Conservation (phyloP, 2,113 vertebrate genomes). For the Crotalus tigris region DNA sequence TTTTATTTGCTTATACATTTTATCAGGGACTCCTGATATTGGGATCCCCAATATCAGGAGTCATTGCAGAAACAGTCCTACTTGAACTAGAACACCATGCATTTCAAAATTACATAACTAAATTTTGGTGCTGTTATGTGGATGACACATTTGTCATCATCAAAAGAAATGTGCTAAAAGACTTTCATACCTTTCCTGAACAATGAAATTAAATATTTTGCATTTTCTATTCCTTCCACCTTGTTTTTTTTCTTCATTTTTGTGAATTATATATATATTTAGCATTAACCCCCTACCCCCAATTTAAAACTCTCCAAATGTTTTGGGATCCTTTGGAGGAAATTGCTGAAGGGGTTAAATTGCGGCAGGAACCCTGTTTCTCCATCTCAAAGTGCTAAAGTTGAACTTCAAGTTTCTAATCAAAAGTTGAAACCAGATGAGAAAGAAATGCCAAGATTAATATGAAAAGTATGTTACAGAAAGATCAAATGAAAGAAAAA, state of each 20-base stretch:
- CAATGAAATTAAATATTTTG: not conserved
- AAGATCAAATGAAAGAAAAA: conserved; percentile 70
- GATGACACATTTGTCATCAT: not conserved
- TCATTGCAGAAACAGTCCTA: not conserved
- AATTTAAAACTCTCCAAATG: not conserved
- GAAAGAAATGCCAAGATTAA: conserved; percentile 67
- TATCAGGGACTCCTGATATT: not conserved
- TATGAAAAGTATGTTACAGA: conserved; percentile 68
- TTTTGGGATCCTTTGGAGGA: conserved; percentile 7
- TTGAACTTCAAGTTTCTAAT: conserved; percentile 63
- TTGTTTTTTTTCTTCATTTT: not conserved
- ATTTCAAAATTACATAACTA: not conserved
- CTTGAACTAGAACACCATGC: not conserved
- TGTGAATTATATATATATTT: not conserved
- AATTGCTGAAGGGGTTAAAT: conserved; percentile 35
- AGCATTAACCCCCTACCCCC: not conserved
- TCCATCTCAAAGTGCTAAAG: conserved; percentile 47
- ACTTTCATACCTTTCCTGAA: not conserved
- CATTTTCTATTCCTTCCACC: not conserved
- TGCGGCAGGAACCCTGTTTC: conserved; percentile 44
- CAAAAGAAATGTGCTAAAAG: not conserved
- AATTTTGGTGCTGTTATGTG: not conserved
- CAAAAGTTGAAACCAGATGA: conserved; percentile 74
- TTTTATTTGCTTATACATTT: not conserved
- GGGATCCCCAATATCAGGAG: not conserved